Evolutionary conservation across 2,888 invertebrate species (phyloP).

Genomic region (Torymus aiolomorphi): DNA sequence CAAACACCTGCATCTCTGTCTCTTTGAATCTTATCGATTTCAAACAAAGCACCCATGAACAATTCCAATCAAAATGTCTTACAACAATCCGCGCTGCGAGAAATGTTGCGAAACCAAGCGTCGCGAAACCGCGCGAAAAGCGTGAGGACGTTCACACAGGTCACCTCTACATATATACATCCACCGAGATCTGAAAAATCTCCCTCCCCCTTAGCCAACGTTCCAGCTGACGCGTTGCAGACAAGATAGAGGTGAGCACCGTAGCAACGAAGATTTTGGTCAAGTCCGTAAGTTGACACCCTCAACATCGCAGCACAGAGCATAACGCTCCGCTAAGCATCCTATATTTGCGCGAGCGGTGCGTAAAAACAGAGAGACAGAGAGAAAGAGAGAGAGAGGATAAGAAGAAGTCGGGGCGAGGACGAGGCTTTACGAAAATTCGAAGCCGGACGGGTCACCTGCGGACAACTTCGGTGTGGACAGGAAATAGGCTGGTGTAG

Average conservation of each 20-base stretch:
- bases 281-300: constrained; percentile 62
- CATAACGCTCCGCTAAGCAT: constrained; percentile 38
- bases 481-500: constrained; percentile 49
- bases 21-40: too few species aligned
- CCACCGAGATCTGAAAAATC: too few species aligned
- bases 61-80: too few species aligned
- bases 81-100: too few species aligned
- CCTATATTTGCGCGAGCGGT: constrained; percentile 32
- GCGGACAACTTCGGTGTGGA: constrained; percentile 6
- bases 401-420: not conserved
- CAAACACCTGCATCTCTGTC: too few species aligned
- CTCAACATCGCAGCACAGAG: constrained; percentile 57
- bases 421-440: not conserved
- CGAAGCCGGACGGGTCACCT: constrained; percentile 19
- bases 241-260: constrained; percentile 58
- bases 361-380: not conserved
- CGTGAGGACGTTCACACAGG: too few species aligned
- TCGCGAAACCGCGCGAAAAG: too few species aligned
- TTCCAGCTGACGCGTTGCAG: constrained; percentile 6
- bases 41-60: too few species aligned
- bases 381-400: not conserved
- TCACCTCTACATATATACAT: too few species aligned
- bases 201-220: too few species aligned
- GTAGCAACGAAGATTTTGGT: constrained; percentile 59
- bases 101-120: too few species aligned